Base-by-base conservation (phyloP, 2,888 invertebrate species). In the Phortica magna region DNA sequence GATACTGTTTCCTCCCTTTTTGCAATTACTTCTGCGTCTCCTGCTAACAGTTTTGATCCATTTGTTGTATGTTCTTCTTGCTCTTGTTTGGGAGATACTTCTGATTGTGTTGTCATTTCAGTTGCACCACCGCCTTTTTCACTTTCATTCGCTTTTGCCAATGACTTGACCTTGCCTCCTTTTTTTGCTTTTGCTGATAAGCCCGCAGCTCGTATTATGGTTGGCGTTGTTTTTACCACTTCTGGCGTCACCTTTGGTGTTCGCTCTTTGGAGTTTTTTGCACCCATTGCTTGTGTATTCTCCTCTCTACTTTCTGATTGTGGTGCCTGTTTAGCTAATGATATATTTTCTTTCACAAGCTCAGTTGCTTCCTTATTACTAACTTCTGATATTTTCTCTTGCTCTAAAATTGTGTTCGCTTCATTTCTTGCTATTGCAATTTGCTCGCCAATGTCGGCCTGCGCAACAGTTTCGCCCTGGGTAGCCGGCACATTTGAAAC, bases 401-500 rank as follows among this genome's bases (percentile, higher is more conserved):
- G 31, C 31, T 31, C 31, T 31, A 31, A 31, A 4, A 31, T 31
- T 31, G 31, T 4, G 31, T 48, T 31, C 48, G 71, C 9, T 7
- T 68, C 55, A 55, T 14, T n/a, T 17, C 14, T 17, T 14, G 55
- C 55, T 55, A 55, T 48, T 48, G 48, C 41, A 53, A 65, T 22
- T 41, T 74, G 53, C 17, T 53, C 74, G 43, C 17, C 64, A 22
- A 10, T 17, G 48, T 7, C 43, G 12, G 65, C 67, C 14, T 74
- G 19, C 78, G 67, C 80, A 78, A 73, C 83, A 71, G 76, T 74
- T 71, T 71, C 39, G 77, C 76, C 59, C 59, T 75, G 73, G 77
- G 84, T 67, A 76, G 80, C 78, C 83, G 83, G 81, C 81, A 83
- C 87, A 84, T 84, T 89, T 88, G 87, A 84, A 80, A 79, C 79